These are phyloP conservation scores for Sminthurides aquaticus DNA, from an alignment of 2,888 invertebrate species.

Conservation along the genomic window DNA sequence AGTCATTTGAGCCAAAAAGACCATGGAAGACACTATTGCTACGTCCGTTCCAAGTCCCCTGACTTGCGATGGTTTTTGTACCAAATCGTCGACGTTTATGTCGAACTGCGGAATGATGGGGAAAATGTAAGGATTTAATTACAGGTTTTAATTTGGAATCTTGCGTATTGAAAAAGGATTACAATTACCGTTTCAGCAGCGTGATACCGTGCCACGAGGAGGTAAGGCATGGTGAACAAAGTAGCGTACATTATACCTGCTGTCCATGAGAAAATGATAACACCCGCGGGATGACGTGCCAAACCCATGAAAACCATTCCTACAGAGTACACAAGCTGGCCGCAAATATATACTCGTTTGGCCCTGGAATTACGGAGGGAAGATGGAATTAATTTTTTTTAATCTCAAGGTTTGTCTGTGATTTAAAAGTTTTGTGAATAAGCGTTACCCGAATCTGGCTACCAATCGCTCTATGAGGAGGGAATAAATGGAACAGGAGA, in stretches of 20 bases:
- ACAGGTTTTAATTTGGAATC: too few species aligned
- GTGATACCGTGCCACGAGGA: slow-evolving; percentile 89
- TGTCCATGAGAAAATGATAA: slow-evolving; percentile 82
- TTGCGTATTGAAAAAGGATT: too few species aligned
- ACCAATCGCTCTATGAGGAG: slow-evolving; percentile 79
- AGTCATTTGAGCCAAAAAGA: slow-evolving; percentile 87
- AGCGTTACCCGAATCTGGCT: slow-evolving; percentile 53
- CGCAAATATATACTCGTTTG: slow-evolving; percentile 76
- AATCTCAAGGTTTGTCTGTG: background rate
- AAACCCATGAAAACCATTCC: slow-evolving; percentile 84
- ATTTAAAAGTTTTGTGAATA: background rate
- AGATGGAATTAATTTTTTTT: background rate
- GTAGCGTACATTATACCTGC: slow-evolving; percentile 97
- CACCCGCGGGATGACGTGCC: slow-evolving; percentile 65
- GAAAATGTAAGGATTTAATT: too few species aligned
- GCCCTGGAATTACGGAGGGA: slow-evolving; percentile 57
- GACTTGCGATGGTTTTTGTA: slow-evolving; percentile 56
- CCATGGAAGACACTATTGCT: slow-evolving; percentile 90
- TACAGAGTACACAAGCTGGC: slow-evolving; percentile 75
- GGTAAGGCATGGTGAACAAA: slow-evolving; percentile 92
- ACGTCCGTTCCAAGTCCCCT: slow-evolving; percentile 91
- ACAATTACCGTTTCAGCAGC: slow-evolving; percentile 79
- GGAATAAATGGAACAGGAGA: slow-evolving; percentile 70
- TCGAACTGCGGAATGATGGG: slow-evolving; percentile 59
- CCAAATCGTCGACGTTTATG: slow-evolving; percentile 53